phyloP scores from a whole-genome alignment of 2,888 invertebrate genomes.

The Philereme transversata region DNA sequence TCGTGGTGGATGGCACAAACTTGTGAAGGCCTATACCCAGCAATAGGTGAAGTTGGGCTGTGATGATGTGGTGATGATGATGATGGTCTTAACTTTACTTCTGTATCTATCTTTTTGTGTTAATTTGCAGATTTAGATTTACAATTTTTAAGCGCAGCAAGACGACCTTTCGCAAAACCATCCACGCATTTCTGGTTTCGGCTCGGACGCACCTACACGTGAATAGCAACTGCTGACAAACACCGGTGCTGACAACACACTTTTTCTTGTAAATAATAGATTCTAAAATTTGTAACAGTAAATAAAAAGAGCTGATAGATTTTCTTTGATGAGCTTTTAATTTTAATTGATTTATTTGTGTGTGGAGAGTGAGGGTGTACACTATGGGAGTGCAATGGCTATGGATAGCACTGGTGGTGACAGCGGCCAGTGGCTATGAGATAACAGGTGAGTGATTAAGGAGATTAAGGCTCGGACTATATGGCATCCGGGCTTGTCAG shows the following conservation, averaged over 20 bases:
- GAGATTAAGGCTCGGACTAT: too few species aligned
- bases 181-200: constrained; percentile 12
- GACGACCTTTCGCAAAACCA: constrained; percentile 4
- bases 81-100: too few species aligned
- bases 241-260: background rate
- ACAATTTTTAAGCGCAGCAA: constrained; percentile 10
- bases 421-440: constrained; percentile 18
- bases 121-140: background rate
- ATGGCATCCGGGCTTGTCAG: too few species aligned
- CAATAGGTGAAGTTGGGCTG: too few species aligned
- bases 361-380: constrained; percentile 2
- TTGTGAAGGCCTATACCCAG: too few species aligned
- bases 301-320: too few species aligned
- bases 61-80: too few species aligned
- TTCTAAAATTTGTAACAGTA: too few species aligned
- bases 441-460: constrained; percentile 25
- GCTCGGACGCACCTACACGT: constrained; percentile 14
- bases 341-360: background rate
- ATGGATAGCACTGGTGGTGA: constrained; percentile 16
- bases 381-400: constrained; percentile 27
- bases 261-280: background rate
- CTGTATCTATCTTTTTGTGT: too few species aligned
- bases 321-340: too few species aligned
- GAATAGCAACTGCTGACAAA: background rate
- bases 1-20: too few species aligned